A percentile compares a stretch with the other conserved stretches of the same genome.
Evolutionary conservation across 2,888 invertebrate genomes (phyloP).

Genomic region (Cerastoderma edule): DNA sequence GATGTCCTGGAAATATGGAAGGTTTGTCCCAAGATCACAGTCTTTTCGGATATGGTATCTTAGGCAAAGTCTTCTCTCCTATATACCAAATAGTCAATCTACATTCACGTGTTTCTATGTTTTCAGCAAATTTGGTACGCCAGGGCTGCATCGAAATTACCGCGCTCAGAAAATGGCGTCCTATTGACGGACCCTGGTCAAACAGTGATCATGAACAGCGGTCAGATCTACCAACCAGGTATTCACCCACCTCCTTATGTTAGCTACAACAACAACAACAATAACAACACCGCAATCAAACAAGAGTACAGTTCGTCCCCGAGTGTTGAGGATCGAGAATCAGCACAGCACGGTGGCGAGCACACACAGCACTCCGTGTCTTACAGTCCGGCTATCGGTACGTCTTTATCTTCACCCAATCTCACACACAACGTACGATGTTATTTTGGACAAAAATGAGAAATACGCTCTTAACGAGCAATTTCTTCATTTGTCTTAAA

Average conservation of each 20-base stretch:
- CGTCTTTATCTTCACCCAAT: no score
- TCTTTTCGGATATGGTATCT: no score
- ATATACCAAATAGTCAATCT: neutral
- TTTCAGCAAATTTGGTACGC: constrained; percentile 49
- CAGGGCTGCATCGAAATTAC: constrained; percentile 45
- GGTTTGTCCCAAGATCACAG: no score
- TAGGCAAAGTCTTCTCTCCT: no score
- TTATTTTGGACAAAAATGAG: no score
- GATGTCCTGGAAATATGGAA: no score
- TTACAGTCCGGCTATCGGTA: constrained; percentile 55
- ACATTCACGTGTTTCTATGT: neutral
- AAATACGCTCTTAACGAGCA: no score
- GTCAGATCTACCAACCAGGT: constrained; percentile 56
- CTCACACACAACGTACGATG: no score
- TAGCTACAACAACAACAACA: constrained; percentile 44
- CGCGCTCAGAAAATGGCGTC: constrained; percentile 57
- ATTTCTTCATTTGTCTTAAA: no score
- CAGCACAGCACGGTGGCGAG: constrained; percentile 33
- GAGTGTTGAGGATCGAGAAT: constrained; percentile 44
- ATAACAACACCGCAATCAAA: constrained; percentile 50
- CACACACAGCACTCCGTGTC: constrained; percentile 23
- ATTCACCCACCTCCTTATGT: constrained; percentile 60
- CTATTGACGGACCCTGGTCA: constrained; percentile 53
- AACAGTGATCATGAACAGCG: constrained; percentile 53
- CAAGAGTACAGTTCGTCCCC: constrained; percentile 61